Conservation (phyloP, 92 coral and sea anemone genomes). For the Palythoa heliodiscus region DNA sequence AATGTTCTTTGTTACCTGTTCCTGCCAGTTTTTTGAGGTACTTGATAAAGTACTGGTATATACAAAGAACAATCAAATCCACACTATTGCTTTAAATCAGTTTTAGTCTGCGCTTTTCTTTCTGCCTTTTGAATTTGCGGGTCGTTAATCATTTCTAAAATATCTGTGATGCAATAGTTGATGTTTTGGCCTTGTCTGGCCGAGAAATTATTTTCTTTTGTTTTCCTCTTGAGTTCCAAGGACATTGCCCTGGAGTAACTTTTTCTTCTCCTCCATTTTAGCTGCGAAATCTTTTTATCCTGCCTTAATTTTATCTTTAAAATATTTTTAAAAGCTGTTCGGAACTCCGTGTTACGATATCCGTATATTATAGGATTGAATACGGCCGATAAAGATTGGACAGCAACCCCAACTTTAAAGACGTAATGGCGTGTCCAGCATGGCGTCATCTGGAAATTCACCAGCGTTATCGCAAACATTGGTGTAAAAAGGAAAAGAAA, state of each 20-base stretch:
- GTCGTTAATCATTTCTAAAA: too few relatives aligned
- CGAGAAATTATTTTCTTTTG: not conserved
- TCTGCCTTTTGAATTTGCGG: too few relatives aligned
- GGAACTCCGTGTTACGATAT: not conserved
- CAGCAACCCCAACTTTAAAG: not conserved
- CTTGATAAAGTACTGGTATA: too few relatives aligned
- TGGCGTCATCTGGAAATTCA: not conserved
- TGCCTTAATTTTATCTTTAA: not conserved
- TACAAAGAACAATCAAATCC: too few relatives aligned
- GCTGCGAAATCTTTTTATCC: not conserved
- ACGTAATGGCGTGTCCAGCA: not conserved
- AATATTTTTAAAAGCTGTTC: constrained; percentile 9
- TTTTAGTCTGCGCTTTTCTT: too few relatives aligned
- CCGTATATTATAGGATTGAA: constrained; percentile 20
- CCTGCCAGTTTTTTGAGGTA: too few relatives aligned
- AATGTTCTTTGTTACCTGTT: too few relatives aligned
- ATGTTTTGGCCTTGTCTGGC: not conserved
- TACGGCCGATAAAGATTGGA: constrained; percentile 4
- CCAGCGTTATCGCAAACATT: not conserved
- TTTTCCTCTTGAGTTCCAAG: not conserved
- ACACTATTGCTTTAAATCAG: too few relatives aligned
- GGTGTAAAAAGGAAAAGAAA: constrained; percentile 9
- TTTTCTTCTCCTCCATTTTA: not conserved
- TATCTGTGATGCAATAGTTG: too few relatives aligned
- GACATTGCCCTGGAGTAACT: not conserved